Evolutionary conservation across 23 tunicate genomes (phyloP).

Genomic region (Ciona savignyi): DNA sequence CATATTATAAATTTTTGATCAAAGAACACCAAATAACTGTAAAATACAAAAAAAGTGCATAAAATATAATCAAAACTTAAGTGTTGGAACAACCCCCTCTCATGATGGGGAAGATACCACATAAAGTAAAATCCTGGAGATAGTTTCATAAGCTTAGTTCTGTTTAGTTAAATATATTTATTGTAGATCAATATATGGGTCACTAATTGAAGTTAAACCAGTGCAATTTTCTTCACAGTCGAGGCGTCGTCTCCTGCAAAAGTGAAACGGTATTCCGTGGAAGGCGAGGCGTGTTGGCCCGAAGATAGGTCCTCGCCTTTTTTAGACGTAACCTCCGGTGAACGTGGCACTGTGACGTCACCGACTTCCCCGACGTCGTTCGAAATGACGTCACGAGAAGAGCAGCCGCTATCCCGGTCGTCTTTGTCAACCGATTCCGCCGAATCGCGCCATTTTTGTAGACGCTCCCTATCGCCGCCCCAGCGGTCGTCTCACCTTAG

Average conservation of each 20-base stretch:
- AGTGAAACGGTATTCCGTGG: not conserved
- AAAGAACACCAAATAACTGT: too few relatives aligned
- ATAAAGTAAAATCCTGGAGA: not conserved
- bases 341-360: not conserved
- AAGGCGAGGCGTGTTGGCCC: not conserved
- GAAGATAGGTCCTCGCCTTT: too few relatives aligned
- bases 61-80: not conserved
- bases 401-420: not conserved
- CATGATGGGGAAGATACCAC: not conserved
- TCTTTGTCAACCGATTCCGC: not conserved
- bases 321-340: not conserved
- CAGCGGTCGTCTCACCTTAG: not conserved
- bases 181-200: too few relatives aligned
- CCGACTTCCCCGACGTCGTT: not conserved
- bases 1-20: too few relatives aligned
- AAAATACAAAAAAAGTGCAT: not conserved
- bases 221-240: not conserved
- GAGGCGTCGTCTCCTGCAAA: not conserved
- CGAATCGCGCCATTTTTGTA: not conserved
- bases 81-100: not conserved
- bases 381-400: not conserved
- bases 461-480: constrained; percentile 1
- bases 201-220: not conserved
- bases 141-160: too few relatives aligned
- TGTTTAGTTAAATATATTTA: too few relatives aligned